Evolutionary conservation across 2,888 invertebrate species (phyloP).

Genomic region (Argyra leucocephala): DNA sequence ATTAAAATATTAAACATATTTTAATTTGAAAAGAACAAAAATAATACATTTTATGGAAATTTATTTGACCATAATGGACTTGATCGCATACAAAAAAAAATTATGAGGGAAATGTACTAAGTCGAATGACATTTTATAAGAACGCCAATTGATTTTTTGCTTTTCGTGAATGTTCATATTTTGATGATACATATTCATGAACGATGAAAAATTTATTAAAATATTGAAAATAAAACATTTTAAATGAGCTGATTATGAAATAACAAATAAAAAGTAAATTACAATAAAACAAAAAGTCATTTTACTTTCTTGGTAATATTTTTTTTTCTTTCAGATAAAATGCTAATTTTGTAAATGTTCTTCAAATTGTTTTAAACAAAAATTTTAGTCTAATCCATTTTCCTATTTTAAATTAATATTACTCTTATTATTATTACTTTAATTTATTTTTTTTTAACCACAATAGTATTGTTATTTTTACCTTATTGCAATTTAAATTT

Average conservation of each 20-base stretch:
- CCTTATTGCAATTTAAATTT: neutral
- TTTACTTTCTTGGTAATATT: neutral
- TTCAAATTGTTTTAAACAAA: neutral
- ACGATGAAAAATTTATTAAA: neutral
- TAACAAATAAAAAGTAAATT: neutral
- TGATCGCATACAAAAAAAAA: neutral
- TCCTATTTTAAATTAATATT: neutral
- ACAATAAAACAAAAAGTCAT: constrained; percentile 1
- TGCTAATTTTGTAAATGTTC: neutral
- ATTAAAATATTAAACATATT: neutral
- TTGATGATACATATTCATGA: neutral
- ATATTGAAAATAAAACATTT: neutral
- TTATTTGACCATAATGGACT: neutral
- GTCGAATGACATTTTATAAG: neutral
- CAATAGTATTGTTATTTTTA: neutral
- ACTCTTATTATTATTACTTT: neutral
- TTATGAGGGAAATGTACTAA: neutral
- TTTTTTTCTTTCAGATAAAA: neutral
- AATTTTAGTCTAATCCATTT: constrained; percentile 5
- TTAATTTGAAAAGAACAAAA: neutral
- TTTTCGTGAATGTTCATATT: too few species aligned
- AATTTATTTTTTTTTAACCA: neutral
- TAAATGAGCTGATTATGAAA: too few species aligned
- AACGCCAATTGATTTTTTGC: neutral
- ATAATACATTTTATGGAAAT: neutral